Conservation (phyloP, 2,888 invertebrate species). For the Drosophila pseudotakahashii region DNA sequence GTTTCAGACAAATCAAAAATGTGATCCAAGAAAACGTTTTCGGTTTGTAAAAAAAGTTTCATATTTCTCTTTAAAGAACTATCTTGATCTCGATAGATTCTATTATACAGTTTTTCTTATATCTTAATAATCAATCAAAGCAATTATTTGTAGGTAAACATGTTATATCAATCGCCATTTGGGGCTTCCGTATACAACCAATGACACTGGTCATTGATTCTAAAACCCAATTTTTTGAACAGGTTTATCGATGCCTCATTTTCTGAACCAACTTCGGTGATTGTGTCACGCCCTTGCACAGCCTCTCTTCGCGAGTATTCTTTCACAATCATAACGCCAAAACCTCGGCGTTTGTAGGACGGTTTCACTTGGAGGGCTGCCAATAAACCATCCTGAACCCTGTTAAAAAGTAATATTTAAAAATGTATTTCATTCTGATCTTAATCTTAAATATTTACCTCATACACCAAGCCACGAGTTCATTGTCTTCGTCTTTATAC, state of each 20-base stretch:
- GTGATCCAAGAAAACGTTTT: too few relatives aligned
- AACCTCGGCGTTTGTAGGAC: constrained; percentile 52
- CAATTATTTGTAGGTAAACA: neutral
- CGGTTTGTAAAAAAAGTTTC: too few relatives aligned
- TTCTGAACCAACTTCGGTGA: constrained; percentile 42
- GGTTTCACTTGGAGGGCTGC: constrained; percentile 58
- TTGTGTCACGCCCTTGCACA: constrained; percentile 48
- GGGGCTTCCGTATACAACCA: constrained; percentile 57
- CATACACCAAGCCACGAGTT: constrained; percentile 83
- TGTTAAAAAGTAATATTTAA: constrained; percentile 1
- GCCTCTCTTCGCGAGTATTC: constrained; percentile 49
- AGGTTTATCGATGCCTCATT: constrained; percentile 48
- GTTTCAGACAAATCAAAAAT: too few relatives aligned
- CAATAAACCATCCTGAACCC: constrained; percentile 60
- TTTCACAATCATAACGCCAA: constrained; percentile 52
- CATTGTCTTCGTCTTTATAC: constrained; percentile 59
- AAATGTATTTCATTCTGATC: neutral
- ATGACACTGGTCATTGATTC: constrained; percentile 48
- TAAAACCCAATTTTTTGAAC: constrained; percentile 63
- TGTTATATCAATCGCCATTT: constrained; percentile 28
- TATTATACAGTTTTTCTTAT: too few relatives aligned
- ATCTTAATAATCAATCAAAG: neutral
- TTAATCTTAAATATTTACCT: constrained; percentile 57
- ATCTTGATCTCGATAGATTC: too few relatives aligned
- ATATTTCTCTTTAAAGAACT: too few relatives aligned